Percentiles rank a stretch among this genome's conserved stretches.
Evolutionary conservation across 2,113 vertebrate genomes (phyloP).

Genomic region (Grallaria varia): DNA sequence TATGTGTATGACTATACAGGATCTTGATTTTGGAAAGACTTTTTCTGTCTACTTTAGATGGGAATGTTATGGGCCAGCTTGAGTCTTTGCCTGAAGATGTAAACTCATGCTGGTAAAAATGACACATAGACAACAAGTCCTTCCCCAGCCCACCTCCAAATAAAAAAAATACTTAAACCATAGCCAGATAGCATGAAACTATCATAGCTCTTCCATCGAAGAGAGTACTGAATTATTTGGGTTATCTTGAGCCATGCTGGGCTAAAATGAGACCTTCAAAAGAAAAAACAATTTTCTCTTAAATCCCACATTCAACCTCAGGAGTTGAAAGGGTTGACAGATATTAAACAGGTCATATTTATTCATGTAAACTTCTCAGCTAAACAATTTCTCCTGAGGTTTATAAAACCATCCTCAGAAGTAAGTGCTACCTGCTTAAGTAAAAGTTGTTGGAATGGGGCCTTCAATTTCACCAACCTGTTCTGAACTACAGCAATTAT

Average conservation of each 20-base stretch:
- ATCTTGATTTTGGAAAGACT: neutral
- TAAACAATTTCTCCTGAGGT: neutral
- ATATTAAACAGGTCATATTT: neutral
- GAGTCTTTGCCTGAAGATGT: neutral
- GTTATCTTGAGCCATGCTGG: neutral
- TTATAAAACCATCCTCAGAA: neutral
- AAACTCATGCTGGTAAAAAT: neutral
- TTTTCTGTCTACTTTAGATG: neutral
- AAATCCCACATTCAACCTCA: neutral
- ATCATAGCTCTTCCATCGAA: neutral
- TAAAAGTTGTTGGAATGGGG: neutral
- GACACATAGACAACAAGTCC: neutral
- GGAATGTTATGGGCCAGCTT: neutral
- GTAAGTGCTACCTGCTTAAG: neutral
- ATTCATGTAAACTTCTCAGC: neutral
- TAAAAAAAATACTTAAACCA: neutral
- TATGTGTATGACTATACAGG: neutral
- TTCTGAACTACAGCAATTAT: neutral
- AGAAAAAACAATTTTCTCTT: neutral
- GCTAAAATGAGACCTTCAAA: neutral
- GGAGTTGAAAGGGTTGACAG: neutral
- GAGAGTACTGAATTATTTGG: neutral
- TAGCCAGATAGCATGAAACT: neutral
- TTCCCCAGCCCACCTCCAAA: neutral
- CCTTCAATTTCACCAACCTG: neutral